A percentile compares a stretch with the other conserved stretches of the same genome.
Conservation (phyloP, 2,888 invertebrate species). For the Loripinus fragilis region DNA sequence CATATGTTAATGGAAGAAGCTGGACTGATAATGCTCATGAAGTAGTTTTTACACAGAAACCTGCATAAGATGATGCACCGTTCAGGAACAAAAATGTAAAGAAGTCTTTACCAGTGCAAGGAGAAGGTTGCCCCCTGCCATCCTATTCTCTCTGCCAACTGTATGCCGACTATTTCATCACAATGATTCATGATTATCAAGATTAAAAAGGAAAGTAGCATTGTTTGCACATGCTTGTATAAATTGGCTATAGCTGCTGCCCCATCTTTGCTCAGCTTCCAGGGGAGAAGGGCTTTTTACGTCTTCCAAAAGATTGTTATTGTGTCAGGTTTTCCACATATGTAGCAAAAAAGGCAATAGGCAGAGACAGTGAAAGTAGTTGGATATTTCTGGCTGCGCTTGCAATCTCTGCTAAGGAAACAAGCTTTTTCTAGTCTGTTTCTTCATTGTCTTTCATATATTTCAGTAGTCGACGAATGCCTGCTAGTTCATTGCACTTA, state of each 20-base stretch:
- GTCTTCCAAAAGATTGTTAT: constrained; percentile 7
- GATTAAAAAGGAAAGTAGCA: constrained; percentile 26
- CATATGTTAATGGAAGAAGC: constrained; percentile 37
- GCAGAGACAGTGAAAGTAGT: not conserved
- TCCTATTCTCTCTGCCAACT: constrained; percentile 42
- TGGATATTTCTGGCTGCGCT: constrained; percentile 21
- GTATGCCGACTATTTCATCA: constrained; percentile 43
- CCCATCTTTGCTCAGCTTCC: constrained; percentile 7
- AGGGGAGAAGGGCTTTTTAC: not conserved
- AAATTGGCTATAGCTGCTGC: not conserved
- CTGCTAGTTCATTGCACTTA: constrained; percentile 27
- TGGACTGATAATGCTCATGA: constrained; percentile 33
- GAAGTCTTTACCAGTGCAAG: constrained; percentile 40
- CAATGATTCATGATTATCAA: constrained; percentile 32
- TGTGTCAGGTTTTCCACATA: not conserved
- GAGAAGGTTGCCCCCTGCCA: constrained; percentile 33
- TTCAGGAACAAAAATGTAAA: constrained; percentile 55
- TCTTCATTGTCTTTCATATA: constrained; percentile 13
- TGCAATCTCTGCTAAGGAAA: constrained; percentile 19
- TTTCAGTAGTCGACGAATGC: constrained; percentile 3
- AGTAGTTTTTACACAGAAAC: constrained; percentile 39
- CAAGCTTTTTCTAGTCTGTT: constrained; percentile 11
- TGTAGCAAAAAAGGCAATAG: not conserved
- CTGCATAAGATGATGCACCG: constrained; percentile 51
- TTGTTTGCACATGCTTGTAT: constrained; percentile 19